Evolutionary conservation across 37 sponge, comb jelly and placozoan species (phyloP), one percentile per base, ranked within the genome.

Genomic region (Halisarca cf. caerulea): DNA sequence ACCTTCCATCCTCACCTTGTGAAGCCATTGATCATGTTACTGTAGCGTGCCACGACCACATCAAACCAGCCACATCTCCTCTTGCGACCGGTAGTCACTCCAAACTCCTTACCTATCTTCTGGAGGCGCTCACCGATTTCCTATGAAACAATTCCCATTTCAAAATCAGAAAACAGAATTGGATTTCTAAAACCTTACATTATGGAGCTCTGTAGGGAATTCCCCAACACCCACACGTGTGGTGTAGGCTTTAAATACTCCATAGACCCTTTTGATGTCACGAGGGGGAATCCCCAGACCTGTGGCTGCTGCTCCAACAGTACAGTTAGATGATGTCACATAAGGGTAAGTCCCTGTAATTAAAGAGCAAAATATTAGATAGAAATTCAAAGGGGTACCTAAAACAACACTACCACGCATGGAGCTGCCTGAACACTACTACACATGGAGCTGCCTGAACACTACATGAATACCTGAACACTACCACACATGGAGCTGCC

Each of bases 41-140:
- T 86, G 85, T 99, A 99, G 8, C 64, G 44, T 21, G 93, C 90
- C 36, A 96, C 97, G 59, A 99, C 89, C 33, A 88, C 68, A 80
- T 99, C 99, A 45, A 96, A 91, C 99, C 99, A 99, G 23, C 99
- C 99, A 91, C 99, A 99, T 71, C 99, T 83, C 55, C 99, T 58
- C 34, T 86, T 86, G 0, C 99, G 79, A 0, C 99, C 99, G 5
- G 99, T 99, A n/a, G 99, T 99, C 58, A 96, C 95, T 0, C 99
- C 99, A 84, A 82, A 94, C 77, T 99, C 99, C 25, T 84, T 83
- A 0, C 99, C 99, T 40, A 93, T 87, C 51, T 60, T 78, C 28
- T 89, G 93, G 39, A 99, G 80, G 33, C 62, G 86, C 0, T 94
- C 89, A 18, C 97, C 99, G 58, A 93, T 28, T 33, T 90, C 96